These are phyloP conservation scores for Miichthys miiuy DNA, from an alignment of 2,797 vertebrate species.

Conservation along the genomic window DNA sequence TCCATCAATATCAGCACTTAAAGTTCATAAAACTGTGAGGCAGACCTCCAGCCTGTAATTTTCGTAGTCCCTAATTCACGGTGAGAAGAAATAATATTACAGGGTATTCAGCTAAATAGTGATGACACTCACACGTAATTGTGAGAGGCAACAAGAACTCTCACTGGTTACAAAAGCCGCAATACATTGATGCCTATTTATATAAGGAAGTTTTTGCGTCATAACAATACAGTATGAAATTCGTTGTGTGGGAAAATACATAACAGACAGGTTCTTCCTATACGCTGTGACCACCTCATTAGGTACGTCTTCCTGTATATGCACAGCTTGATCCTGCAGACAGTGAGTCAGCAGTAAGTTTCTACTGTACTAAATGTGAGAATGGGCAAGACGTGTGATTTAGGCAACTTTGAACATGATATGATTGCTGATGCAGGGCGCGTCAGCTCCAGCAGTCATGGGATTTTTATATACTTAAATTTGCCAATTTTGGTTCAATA, in stretches of 20 bases:
- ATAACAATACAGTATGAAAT: constrained; percentile 45
- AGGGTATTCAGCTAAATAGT: constrained; percentile 81
- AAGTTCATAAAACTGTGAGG: constrained; percentile 78
- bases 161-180: constrained; percentile 71
- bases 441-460: constrained; percentile 34
- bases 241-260: constrained; percentile 46
- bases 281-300: constrained; percentile 36
- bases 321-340: constrained; percentile 65
- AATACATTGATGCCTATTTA: constrained; percentile 59
- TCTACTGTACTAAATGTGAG: constrained; percentile 53
- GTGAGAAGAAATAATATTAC: constrained; percentile 85
- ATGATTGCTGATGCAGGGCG: constrained; percentile 54
- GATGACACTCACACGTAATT: constrained; percentile 82
- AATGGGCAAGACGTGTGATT: constrained; percentile 65
- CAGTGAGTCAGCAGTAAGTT: constrained; percentile 71
- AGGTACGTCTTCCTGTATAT: constrained; percentile 61
- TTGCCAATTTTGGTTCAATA: constrained; percentile 46
- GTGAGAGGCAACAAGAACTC: constrained; percentile 79
- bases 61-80: constrained; percentile 82
- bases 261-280: constrained; percentile 12
- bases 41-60: constrained; percentile 83
- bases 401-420: constrained; percentile 69
- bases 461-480: constrained; percentile 41
- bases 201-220: constrained; percentile 52
- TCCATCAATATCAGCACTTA: constrained; percentile 87